Base-by-base conservation (phyloP, 2,113 vertebrate species). In the Salvelinus namaycush region DNA sequence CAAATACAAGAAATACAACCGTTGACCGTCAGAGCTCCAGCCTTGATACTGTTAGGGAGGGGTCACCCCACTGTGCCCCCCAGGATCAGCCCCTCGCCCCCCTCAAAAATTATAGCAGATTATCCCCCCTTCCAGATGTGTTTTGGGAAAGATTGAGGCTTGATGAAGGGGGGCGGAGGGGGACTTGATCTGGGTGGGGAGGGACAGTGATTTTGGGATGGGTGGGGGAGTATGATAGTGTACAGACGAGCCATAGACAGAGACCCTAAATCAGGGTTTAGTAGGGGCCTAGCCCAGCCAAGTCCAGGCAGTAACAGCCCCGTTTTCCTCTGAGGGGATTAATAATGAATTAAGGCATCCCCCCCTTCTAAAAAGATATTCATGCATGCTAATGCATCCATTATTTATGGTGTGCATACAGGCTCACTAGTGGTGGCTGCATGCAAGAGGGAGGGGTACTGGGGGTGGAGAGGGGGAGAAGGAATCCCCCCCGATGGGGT, bases 371-470 rank as follows among this genome's bases (percentile, higher is more conserved):
- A 84, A 92, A 93, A 92, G 85, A 94, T 91, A 92, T 91, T 90
- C 91, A 92, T 89, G 93, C 92, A 92, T 93, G 89, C 89, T 93
- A 92, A 93, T 92, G 89, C 89, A 93, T 94, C 87, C 88, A 92
- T 94, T 94, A 94, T 94, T 94, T 92, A 93, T 92, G 83, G 81
- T 88, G 85, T 87, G 89, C 88, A 89, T 79, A 82, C 78, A 86
- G 88, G 83, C 83, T 90, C 84, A 86, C 81, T 86, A 84, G 86
- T 83, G 80, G 80, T 90, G 83, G 90, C 84, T 86, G 86, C 87
- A 89, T 91, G 88, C 87, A 87, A 88, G 89, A 77, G 83, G 88
- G 89, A 84, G 78, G 82, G 79, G 22, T 26, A 14, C 11, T 54
- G 70, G 31, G 49, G 18, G 49, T 5, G 20, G 8, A 51, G 48